Evolutionary conservation across 2,888 invertebrate genomes (phyloP).

Genomic region (Zeuzera pyrina): DNA sequence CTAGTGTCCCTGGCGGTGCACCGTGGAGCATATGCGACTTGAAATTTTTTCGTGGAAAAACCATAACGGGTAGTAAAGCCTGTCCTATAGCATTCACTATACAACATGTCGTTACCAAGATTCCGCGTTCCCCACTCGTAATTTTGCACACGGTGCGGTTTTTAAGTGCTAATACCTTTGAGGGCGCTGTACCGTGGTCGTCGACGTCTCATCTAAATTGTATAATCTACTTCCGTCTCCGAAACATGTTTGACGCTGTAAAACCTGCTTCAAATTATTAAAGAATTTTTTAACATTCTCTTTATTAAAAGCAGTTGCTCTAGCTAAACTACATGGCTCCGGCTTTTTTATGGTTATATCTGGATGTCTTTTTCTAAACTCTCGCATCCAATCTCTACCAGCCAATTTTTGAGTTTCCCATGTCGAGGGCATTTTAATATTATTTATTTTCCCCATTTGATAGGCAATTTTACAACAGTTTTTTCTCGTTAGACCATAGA

Average conservation of each 20-base stretch:
- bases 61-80: constrained; percentile 20
- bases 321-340: constrained; percentile 14
- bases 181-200: constrained; percentile 14
- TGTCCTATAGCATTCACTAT: constrained; percentile 18
- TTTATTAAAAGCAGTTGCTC: constrained; percentile 13
- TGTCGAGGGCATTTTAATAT: too few species aligned
- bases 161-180: constrained; percentile 15
- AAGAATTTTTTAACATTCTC: constrained; percentile 15
- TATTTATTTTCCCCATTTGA: too few species aligned
- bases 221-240: constrained; percentile 11
- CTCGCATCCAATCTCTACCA: too few species aligned
- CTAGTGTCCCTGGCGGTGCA: constrained; percentile 29
- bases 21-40: constrained; percentile 25
- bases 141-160: constrained; percentile 14
- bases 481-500: too few species aligned
- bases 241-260: neutral
- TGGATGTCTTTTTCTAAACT: constrained; percentile 6
- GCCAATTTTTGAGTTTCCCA: too few species aligned
- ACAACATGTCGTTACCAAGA: constrained; percentile 15
- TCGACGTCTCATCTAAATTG: too few species aligned
- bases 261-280: constrained; percentile 7
- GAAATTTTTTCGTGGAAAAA: constrained; percentile 27
- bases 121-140: constrained; percentile 15
- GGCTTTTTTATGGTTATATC: constrained; percentile 13
- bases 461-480: too few species aligned